Evolutionary conservation across 2,113 vertebrate genomes (phyloP).

Genomic region (Hippocampus guttulatus): DNA sequence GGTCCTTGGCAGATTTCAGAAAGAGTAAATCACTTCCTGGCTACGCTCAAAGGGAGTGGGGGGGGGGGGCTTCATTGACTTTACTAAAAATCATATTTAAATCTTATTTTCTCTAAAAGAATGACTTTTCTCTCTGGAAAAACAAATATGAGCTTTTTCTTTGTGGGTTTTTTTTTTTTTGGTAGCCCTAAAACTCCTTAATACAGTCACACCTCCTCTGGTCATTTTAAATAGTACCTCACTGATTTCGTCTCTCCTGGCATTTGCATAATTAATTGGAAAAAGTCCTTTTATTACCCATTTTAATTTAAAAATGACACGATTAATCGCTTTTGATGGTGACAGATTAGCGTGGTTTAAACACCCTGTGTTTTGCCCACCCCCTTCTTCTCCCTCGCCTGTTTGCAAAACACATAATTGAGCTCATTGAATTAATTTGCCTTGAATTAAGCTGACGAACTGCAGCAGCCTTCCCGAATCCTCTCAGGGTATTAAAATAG

Average conservation of each 20-base stretch:
- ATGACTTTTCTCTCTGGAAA: too few species aligned
- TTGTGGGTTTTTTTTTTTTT: neutral
- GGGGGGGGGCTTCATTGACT: too few species aligned
- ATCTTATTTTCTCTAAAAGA: too few species aligned
- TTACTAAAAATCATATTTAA: too few species aligned
- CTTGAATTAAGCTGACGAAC: constrained; percentile 2
- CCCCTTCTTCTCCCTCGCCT: neutral
- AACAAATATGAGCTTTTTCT: neutral
- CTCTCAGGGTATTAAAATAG: neutral
- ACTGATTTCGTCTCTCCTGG: neutral
- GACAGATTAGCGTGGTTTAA: neutral
- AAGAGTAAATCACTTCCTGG: neutral
- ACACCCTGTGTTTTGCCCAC: neutral
- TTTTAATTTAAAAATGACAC: neutral
- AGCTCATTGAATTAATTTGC: neutral
- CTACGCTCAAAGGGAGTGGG: neutral
- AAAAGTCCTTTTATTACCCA: neutral
- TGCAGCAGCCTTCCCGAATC: neutral
- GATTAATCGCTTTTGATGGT: neutral
- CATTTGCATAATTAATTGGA: neutral
- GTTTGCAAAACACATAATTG: constrained; percentile 4
- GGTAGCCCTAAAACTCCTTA: neutral
- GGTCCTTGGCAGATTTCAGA: neutral
- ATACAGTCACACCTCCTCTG: neutral
- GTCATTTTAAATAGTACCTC: neutral